phyloP scores from a whole-genome alignment of 2,113 vertebrate genomes.

The Elachura formosa region DNA sequence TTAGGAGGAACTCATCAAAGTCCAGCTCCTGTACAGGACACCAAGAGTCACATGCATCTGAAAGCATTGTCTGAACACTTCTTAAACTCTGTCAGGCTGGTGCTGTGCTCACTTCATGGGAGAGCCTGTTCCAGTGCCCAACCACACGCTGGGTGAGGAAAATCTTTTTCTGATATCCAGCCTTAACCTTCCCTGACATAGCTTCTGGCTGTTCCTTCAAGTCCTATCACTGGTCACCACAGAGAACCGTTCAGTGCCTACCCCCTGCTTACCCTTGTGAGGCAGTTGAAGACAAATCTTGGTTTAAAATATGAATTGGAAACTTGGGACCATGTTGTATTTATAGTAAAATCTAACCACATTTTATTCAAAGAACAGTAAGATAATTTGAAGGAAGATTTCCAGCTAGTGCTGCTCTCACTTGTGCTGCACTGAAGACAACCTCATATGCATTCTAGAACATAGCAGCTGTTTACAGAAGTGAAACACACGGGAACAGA shows the following conservation, averaged over 20 bases:
- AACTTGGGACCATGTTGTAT: neutral
- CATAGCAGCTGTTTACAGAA: neutral
- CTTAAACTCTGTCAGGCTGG: neutral
- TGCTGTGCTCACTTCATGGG: rapidly evolving
- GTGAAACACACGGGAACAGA: neutral
- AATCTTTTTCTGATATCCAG: neutral
- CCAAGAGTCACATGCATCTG: neutral
- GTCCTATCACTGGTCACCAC: neutral
- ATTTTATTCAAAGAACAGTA: neutral
- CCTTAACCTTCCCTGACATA: neutral
- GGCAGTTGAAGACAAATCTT: neutral
- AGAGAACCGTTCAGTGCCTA: neutral
- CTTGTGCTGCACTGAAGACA: neutral
- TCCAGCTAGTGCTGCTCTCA: neutral
- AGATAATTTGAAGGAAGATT: neutral
- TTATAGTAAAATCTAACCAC: neutral
- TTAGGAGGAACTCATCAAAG: neutral
- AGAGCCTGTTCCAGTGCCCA: neutral
- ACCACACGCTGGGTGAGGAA: neutral
- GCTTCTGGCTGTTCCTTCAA: neutral
- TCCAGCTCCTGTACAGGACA: neutral
- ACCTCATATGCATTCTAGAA: neutral
- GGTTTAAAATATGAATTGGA: neutral
- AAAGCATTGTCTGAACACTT: neutral
- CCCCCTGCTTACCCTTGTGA: neutral